These are phyloP conservation scores for Alviniconcha strummeri DNA, from an alignment of 2,888 invertebrate species.

Conservation along the genomic window DNA sequence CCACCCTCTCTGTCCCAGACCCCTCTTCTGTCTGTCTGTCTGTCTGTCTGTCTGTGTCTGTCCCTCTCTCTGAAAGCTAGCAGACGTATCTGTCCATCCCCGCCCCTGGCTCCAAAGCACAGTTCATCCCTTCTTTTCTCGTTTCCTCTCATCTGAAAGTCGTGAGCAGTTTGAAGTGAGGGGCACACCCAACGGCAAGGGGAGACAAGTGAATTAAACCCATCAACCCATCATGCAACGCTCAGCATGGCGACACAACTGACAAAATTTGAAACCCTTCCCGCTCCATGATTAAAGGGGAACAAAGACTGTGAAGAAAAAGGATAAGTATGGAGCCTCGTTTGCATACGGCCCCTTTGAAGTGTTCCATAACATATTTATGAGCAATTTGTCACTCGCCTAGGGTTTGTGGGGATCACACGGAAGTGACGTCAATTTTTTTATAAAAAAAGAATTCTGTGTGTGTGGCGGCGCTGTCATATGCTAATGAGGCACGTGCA, in stretches of 20 bases:
- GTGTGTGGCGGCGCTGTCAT: not conserved
- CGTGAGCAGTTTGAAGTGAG: too few relatives aligned
- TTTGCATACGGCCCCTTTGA: not conserved
- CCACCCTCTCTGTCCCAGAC: too few relatives aligned
- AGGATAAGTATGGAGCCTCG: not conserved
- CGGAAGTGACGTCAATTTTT: not conserved
- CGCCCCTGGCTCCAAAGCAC: too few relatives aligned
- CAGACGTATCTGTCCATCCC: too few relatives aligned
- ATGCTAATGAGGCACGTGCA: conserved; percentile 11
- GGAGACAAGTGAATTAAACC: not conserved
- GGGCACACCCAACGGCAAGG: not conserved
- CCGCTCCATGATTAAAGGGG: not conserved
- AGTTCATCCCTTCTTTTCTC: too few relatives aligned
- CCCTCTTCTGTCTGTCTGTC: too few relatives aligned
- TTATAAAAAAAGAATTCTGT: too few relatives aligned
- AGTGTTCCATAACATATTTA: not conserved
- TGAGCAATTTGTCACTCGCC: conserved; percentile 4
- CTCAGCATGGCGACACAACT: not conserved
- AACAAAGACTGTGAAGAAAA: not conserved
- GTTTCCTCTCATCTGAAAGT: too few relatives aligned
- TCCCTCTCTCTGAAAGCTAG: too few relatives aligned
- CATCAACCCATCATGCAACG: not conserved
- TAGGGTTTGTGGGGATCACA: not conserved
- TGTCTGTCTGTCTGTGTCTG: too few relatives aligned
- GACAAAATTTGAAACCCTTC: not conserved